A percentile compares a stretch with the other conserved stretches of the same genome.
These are phyloP conservation scores for Eucidaris tribuloides DNA, from an alignment of 35 echinoderm and acorn worm species.

Conservation along the genomic window DNA sequence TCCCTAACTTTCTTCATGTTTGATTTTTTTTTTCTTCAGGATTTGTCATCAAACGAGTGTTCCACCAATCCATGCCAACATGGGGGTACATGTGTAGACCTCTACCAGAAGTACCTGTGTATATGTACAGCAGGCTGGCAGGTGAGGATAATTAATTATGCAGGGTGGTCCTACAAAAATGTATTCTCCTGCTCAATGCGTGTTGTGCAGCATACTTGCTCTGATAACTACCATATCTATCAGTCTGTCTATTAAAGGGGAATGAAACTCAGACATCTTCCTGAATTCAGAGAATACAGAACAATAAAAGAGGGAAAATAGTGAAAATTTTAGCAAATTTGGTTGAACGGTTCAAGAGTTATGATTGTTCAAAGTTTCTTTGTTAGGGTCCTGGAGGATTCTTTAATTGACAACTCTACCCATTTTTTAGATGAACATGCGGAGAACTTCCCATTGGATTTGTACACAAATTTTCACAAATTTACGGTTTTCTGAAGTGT, in stretches of 20 bases:
- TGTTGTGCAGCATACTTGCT: background rate
- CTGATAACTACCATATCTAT: background rate
- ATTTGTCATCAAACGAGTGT: slow-evolving; percentile 43
- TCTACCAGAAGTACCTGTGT: slow-evolving; percentile 62
- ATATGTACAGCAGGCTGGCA: slow-evolving; percentile 52
- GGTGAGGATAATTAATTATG: slow-evolving; percentile 7
- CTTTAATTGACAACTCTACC: too few species aligned
- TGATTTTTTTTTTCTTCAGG: slow-evolving; percentile 38
- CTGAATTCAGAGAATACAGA: background rate
- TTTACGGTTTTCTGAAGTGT: too few species aligned
- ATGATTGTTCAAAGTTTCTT: too few species aligned
- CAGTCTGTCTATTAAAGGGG: background rate
- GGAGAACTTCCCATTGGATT: too few species aligned
- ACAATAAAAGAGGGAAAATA: background rate
- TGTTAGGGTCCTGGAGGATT: too few species aligned
- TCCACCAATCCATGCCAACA: slow-evolving; percentile 57
- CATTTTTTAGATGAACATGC: too few species aligned
- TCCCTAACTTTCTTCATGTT: too few species aligned
- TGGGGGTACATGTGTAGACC: slow-evolving; percentile 56
- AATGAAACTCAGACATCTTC: background rate
- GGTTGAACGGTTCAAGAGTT: too few species aligned
- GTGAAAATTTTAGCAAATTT: too few species aligned
- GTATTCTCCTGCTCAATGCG: background rate
- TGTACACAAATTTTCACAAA: too few species aligned
- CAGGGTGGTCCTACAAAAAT: background rate